These are phyloP conservation scores for Zaprionus africanus DNA, from an alignment of 1,140 invertebrate species.

Conservation along the genomic window DNA sequence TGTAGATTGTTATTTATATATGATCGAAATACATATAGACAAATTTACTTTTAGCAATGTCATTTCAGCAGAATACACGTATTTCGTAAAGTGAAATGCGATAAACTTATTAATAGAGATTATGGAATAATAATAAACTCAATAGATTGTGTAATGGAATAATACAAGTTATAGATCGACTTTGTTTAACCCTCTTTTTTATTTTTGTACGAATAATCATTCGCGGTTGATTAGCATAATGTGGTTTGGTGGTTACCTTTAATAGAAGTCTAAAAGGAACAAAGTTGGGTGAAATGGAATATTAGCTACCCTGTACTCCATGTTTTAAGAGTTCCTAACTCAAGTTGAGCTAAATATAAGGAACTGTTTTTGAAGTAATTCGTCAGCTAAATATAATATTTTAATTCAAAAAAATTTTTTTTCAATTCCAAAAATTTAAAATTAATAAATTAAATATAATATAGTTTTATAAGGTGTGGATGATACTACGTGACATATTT, in stretches of 20 bases:
- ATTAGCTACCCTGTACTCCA: background rate
- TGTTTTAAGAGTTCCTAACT: background rate
- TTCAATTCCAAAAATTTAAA: too few relatives aligned
- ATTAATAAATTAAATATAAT: too few relatives aligned
- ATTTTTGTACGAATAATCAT: background rate
- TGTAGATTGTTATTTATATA: background rate
- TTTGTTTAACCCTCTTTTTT: slow-evolving; percentile 2
- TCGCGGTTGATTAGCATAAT: slow-evolving; percentile 37
- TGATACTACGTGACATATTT: too few relatives aligned
- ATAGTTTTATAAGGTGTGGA: too few relatives aligned
- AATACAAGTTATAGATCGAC: background rate
- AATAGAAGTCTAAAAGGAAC: slow-evolving; percentile 11
- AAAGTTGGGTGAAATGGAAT: background rate
- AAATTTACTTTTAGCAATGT: background rate
- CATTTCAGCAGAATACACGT: background rate
- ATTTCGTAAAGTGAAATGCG: background rate
- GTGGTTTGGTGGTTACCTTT: slow-evolving; percentile 25
- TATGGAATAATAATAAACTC: background rate
- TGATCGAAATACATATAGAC: background rate
- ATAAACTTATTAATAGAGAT: slow-evolving; percentile 2
- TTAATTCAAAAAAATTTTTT: too few relatives aligned
- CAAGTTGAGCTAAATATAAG: too few relatives aligned
- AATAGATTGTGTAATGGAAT: too few relatives aligned
- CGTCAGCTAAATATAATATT: too few relatives aligned
- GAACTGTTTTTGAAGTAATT: too few relatives aligned